Evolutionary conservation across 2,797 vertebrate species (phyloP).

Genomic region (Sebastes hubbsi): DNA sequence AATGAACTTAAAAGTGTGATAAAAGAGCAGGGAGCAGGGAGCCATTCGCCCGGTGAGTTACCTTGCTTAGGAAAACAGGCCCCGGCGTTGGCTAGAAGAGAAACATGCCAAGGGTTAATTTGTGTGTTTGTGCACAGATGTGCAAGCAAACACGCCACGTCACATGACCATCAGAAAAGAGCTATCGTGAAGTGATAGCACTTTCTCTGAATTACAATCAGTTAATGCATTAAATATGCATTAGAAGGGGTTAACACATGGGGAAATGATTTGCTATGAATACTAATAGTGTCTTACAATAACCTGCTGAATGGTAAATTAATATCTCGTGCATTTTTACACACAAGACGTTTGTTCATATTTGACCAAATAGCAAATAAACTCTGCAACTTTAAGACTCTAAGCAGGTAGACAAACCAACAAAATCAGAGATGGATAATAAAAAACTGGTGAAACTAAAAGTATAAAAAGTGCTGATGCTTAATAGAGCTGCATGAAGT

Average conservation of each 20-base stretch:
- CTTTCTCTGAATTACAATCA: constrained; percentile 61
- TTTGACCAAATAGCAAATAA: background rate
- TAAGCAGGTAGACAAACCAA: constrained; percentile 7
- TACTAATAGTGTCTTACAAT: constrained; percentile 28
- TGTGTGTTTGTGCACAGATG: constrained; percentile 69
- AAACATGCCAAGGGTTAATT: constrained; percentile 84
- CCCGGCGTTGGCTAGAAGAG: constrained; percentile 84
- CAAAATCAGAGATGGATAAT: constrained; percentile 2
- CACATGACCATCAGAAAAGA: constrained; percentile 66
- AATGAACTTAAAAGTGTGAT: constrained; percentile 41
- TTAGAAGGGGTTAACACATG: constrained; percentile 49
- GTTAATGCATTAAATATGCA: constrained; percentile 69
- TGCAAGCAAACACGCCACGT: constrained; percentile 65
- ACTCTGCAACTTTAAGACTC: background rate
- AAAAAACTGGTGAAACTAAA: constrained; percentile 23
- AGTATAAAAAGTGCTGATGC: constrained; percentile 36
- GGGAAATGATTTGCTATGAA: constrained; percentile 48
- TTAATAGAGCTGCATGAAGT: constrained; percentile 44
- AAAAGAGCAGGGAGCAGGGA: constrained; percentile 48
- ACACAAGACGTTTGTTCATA: background rate
- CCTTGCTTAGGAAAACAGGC: constrained; percentile 87
- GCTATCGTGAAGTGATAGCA: constrained; percentile 55
- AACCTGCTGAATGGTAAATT: constrained; percentile 36
- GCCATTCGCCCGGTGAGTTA: constrained; percentile 74
- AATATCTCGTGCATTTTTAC: constrained; percentile 20